Percentiles rank a stretch among this genome's conserved stretches.
phyloP scores from a whole-genome alignment of 2,113 vertebrate genomes.

The Tragelaphus imberbis region DNA sequence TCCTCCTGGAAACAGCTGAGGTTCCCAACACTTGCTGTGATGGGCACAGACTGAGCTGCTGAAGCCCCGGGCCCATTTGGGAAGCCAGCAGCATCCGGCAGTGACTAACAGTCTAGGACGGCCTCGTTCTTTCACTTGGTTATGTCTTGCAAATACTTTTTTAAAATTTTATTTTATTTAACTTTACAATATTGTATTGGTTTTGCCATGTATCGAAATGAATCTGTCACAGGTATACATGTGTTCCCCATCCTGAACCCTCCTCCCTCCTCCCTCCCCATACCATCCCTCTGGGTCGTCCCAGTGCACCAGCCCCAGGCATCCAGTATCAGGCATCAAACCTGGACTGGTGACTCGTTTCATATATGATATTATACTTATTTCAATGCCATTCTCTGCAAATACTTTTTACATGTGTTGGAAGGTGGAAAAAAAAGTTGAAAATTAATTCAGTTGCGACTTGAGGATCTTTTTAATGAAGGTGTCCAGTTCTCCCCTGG shows the following conservation, averaged over 20 bases:
- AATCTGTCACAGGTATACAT: too few relatives aligned
- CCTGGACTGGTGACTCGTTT: too few relatives aligned
- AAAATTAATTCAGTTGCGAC: background rate
- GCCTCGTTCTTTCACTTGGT: background rate
- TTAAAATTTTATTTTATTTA: too few relatives aligned
- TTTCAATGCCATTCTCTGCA: background rate
- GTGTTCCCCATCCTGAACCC: too few relatives aligned
- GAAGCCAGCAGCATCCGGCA: background rate
- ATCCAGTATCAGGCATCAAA: too few relatives aligned
- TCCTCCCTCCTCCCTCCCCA: too few relatives aligned
- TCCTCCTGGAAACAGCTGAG: background rate
- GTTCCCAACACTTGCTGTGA: background rate
- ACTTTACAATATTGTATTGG: too few relatives aligned
- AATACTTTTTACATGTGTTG: background rate
- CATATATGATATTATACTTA: too few relatives aligned
- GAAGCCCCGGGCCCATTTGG: background rate
- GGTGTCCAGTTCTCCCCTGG: background rate
- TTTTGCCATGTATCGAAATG: too few relatives aligned
- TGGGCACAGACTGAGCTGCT: background rate
- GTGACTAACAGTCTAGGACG: background rate
- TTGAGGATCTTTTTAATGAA: background rate
- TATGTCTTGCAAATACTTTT: background rate
- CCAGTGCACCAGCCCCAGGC: too few relatives aligned
- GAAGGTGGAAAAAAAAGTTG: background rate
- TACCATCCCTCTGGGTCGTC: too few relatives aligned